Evolutionary conservation across 2,888 invertebrate species (phyloP).

Genomic region (Xylocampa areola): DNA sequence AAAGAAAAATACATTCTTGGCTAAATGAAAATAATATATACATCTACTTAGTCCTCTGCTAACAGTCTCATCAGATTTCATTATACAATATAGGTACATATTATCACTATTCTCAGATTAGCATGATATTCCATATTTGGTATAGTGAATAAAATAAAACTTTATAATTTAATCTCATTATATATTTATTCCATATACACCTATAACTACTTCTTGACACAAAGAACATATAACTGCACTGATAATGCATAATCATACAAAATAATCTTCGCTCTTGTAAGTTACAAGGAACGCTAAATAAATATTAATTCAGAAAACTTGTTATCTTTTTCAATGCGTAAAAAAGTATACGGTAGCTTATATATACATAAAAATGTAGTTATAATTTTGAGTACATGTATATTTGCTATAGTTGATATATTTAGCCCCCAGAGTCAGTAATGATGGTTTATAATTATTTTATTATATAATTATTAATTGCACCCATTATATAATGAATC

Average conservation of each 20-base stretch:
- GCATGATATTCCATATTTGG: not conserved
- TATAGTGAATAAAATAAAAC: constrained; percentile 50
- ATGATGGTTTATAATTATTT: constrained; percentile 36
- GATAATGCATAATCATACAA: constrained; percentile 61
- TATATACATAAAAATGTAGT: constrained; percentile 57
- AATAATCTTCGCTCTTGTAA: constrained; percentile 54
- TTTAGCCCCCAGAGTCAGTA: constrained; percentile 40
- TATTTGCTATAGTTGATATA: constrained; percentile 44
- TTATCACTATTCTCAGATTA: constrained; percentile 3
- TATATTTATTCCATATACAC: constrained; percentile 88
- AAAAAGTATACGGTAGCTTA: constrained; percentile 59
- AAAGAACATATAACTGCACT: constrained; percentile 72
- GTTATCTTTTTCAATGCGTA: constrained; percentile 57
- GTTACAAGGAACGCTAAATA: constrained; percentile 52
- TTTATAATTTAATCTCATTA: constrained; percentile 68
- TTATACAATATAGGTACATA: constrained; percentile 2
- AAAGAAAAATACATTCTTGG: not conserved
- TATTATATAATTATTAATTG: constrained; percentile 48
- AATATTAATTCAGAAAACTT: constrained; percentile 57
- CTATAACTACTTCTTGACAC: constrained; percentile 85
- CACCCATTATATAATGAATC: constrained; percentile 51
- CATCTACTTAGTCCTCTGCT: not conserved
- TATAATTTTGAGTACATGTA: constrained; percentile 57
- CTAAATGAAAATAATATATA: not conserved
- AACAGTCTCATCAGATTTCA: constrained; percentile 3